Base-by-base conservation (phyloP, 1,140 invertebrate species). In the Xylocopa sonorina region DNA sequence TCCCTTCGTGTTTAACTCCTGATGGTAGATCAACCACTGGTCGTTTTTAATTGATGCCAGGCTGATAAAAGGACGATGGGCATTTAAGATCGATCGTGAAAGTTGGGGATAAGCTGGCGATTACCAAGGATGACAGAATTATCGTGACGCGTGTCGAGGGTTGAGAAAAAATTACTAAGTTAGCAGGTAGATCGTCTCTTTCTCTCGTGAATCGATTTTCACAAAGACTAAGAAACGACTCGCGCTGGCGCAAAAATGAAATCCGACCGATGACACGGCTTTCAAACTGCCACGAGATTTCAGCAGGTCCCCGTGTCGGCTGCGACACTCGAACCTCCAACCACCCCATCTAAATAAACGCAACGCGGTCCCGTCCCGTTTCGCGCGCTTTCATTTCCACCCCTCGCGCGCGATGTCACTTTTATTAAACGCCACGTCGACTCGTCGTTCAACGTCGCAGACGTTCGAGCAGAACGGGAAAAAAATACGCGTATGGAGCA, bases 381-480 rank as follows among this genome's bases (percentile, higher is more conserved):
- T 66, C 72, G 72, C 27, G 38, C 48, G 48, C 34, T 53, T 66
- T 41, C 34, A 66, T 75, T 66, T 43, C 72, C 34, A 53, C 27
- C 48, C 46, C 72, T n/a, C n/a, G n/a, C 41, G 27, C 60, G 72
- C 48, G 27, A 75, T 66, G 62, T 75, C 72, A 75, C 72, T 66
- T 75, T 75, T 75, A 66, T 66, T 75, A 75, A 75, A 75, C 72
- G 72, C 60, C 72, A 50, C 72, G 72, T 74, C 72, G 72, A 51
- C 60, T 74, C 72, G 72, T 75, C 72, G 48, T 64, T 75, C 72
- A 53, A 75, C 72, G 50, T 63, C 60, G 46, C 62, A 66, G 62
- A 53, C 60, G 72, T 75, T 75, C 72, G 72, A 75, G 66, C 72
- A 6, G 50, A 75, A 66, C 60, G 62, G 18, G 24, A 27, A 64